Percentiles rank a stretch among this genome's conserved stretches.
phyloP scores from a whole-genome alignment of 2,113 vertebrate species.

The Peromyscus californicus region DNA sequence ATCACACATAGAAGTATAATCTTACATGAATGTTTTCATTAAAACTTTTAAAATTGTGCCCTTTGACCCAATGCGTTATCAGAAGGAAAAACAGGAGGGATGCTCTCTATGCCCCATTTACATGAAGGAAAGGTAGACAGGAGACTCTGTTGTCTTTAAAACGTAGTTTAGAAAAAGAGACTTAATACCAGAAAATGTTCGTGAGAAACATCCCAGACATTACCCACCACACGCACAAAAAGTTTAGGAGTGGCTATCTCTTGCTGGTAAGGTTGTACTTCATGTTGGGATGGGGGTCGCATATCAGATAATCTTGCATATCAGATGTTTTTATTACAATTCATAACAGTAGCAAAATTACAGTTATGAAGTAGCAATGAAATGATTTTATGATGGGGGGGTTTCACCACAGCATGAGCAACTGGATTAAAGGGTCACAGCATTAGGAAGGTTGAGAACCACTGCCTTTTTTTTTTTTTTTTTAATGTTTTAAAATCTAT shows the following conservation, averaged over 20 bases:
- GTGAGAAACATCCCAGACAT: not conserved
- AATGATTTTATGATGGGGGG: not conserved
- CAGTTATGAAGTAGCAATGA: not conserved
- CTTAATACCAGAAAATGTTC: not conserved
- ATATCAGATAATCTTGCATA: not conserved
- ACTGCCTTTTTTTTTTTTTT: too few relatives aligned
- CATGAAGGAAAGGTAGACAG: not conserved
- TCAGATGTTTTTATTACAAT: not conserved
- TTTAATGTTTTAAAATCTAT: slow-evolving; percentile 28
- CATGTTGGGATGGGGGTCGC: not conserved
- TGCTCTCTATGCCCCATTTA: not conserved
- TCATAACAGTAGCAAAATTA: not conserved
- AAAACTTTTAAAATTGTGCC: not conserved
- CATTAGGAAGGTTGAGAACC: not conserved
- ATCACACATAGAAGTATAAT: not conserved
- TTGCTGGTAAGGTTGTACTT: not conserved
- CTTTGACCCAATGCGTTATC: not conserved
- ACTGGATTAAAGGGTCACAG: not conserved
- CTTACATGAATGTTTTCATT: not conserved
- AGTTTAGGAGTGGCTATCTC: not conserved
- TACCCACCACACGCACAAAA: not conserved
- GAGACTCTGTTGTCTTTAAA: not conserved
- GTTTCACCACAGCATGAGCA: not conserved
- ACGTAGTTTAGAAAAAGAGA: not conserved
- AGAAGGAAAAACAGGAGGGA: not conserved